Base-by-base conservation (phyloP, 2,888 invertebrate genomes). In the Amphipyra tragopoginis region DNA sequence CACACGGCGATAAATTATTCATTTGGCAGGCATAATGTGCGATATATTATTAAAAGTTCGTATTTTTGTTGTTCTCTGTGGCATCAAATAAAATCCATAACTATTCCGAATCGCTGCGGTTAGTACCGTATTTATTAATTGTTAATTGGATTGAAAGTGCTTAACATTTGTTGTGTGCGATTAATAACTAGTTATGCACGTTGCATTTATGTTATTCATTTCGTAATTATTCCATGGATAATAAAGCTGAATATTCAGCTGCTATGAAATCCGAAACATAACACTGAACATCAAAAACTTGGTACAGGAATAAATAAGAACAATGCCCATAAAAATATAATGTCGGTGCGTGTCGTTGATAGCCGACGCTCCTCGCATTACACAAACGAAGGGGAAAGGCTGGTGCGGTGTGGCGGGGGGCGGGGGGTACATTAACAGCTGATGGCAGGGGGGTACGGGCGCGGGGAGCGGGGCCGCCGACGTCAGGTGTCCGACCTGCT, bases 371-470 rank as follows among this genome's bases (percentile, higher is more conserved):
- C 93, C 94, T 86, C 92, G 78, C 90, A 93, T 94, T 93, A 93
- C 93, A 91, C 94, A 92, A 94, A 94, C 94, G 95, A 94, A 95
- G 95, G 94, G 94, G 94, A 94, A 95, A 94, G 94, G 92, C 86
- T 85, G 86, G 84, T 54, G 70, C 63, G 70, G 72, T 43, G 70
- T 40, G 83, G 84, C 79, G 85, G 85, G 47, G 82, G 82, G 80
- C 84, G 84, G 80, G 83, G 80, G 86, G 74, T 80, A 90, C 91
- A 93, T 94, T 94, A 94, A 94, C 94, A 94, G 94, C 94, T 94
- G 94, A 94, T 92, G 93, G 89, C 89, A 73, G 88, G 83, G 88
- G 86, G 83, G 85, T 57, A 79, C 59, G 80, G 78, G 75, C 64
- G 67, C 58, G 69, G 66, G 77, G 77, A 72, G 78, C 69, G 79